Percentiles rank a stretch among this genome's conserved stretches.
These are phyloP conservation scores for Solea solea DNA, from an alignment of 2,113 vertebrate species.

Conservation along the genomic window DNA sequence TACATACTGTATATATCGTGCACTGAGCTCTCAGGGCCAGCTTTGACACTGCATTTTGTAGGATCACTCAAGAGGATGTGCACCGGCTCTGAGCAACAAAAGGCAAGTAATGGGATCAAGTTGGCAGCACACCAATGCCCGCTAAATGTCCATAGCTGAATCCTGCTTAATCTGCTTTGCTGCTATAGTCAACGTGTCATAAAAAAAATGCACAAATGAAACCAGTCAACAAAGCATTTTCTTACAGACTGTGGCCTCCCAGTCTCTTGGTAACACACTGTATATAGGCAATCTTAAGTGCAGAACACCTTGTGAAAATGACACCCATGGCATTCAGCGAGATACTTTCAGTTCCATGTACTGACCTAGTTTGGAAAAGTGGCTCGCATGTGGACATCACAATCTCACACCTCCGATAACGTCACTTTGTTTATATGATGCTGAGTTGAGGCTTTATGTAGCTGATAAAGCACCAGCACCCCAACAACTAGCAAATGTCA, in stretches of 20 bases:
- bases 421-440: constrained; percentile 20
- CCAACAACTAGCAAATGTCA: constrained; percentile 9
- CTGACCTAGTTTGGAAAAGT: constrained; percentile 20
- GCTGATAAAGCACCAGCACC: constrained; percentile 14
- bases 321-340: neutral
- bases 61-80: neutral
- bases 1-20: neutral
- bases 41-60: neutral
- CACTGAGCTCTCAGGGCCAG: neutral
- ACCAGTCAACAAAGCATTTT: neutral
- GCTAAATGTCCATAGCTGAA: neutral
- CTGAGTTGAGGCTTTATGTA: constrained; percentile 1
- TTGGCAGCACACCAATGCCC: neutral
- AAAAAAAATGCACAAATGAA: neutral
- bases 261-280: neutral
- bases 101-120: neutral
- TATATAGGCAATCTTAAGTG: neutral
- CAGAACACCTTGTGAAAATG: neutral
- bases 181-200: neutral
- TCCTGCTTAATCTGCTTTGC: neutral
- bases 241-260: neutral
- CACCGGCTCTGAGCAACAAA: neutral
- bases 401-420: constrained; percentile 5
- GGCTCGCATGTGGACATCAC: constrained; percentile 19
- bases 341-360: constrained; percentile 4